Evolutionary conservation across 2,888 invertebrate species (phyloP).

Genomic region (Eumacrocentrus americanus): DNA sequence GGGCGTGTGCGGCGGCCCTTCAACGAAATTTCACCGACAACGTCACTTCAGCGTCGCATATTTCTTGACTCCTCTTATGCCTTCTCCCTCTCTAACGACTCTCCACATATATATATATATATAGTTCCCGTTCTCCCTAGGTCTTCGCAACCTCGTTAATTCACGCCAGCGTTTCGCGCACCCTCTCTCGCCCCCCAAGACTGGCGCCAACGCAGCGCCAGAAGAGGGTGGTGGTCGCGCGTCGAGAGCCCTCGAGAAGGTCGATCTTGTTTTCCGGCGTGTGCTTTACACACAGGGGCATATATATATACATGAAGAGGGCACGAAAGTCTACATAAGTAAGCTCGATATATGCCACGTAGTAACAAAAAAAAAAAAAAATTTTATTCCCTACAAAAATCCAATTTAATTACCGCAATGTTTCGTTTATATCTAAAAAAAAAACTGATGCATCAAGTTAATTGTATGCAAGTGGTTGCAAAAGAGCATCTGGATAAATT

Average conservation of each 20-base stretch:
- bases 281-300: conserved; percentile 5
- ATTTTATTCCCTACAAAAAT: neutral
- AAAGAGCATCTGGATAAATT: too few relatives aligned
- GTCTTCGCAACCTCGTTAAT: conserved; percentile 28
- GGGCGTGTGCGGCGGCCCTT: neutral
- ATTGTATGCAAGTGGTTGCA: too few relatives aligned
- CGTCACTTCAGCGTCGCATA: conserved; percentile 7
- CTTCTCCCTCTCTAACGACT: neutral
- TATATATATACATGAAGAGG: too few relatives aligned
- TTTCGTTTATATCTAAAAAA: neutral
- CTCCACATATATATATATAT: conserved; percentile 8
- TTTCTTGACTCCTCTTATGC: neutral
- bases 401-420: neutral
- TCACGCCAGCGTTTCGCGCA: conserved; percentile 22
- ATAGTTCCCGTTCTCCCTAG: neutral
- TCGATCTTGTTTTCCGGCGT: conserved; percentile 21
- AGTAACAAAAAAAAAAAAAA: neutral
- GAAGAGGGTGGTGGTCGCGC: conserved; percentile 15
- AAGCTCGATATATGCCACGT: neutral
- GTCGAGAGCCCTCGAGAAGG: conserved; percentile 17
- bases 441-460: too few relatives aligned
- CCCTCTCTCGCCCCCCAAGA: conserved; percentile 11
- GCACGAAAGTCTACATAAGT: too few relatives aligned
- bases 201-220: conserved; percentile 25
- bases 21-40: conserved; percentile 4